phyloP scores from a whole-genome alignment of 2,888 invertebrate genomes.

The Endotricha flammealis region DNA sequence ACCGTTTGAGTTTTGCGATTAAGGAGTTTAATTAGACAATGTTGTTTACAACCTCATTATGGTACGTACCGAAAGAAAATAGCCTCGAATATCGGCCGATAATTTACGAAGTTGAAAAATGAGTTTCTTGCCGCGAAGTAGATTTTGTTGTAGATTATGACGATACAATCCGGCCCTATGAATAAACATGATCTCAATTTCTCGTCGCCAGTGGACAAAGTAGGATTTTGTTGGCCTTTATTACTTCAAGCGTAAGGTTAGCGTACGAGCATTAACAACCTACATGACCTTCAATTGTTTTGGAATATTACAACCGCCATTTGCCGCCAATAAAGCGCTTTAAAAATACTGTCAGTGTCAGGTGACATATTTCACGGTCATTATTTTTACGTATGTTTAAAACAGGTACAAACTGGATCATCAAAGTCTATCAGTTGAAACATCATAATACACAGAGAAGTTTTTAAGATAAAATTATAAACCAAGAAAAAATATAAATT shows the following conservation, averaged over 20 bases:
- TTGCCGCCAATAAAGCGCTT: conserved; percentile 23
- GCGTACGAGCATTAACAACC: conserved; percentile 16
- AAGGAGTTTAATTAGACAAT: conserved; percentile 77
- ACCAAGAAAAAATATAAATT: neutral
- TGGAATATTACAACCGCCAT: conserved; percentile 32
- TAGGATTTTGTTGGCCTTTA: conserved; percentile 26
- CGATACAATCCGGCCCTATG: conserved; percentile 49
- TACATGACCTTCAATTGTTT: conserved; percentile 46
- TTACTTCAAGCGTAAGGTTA: conserved; percentile 24
- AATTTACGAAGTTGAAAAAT: conserved; percentile 74
- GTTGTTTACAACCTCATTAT: conserved; percentile 78
- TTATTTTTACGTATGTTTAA: too few relatives aligned
- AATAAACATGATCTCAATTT: conserved; percentile 54
- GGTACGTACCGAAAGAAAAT: conserved; percentile 56
- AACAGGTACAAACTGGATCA: too few relatives aligned
- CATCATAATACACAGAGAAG: too few relatives aligned
- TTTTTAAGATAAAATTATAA: too few relatives aligned
- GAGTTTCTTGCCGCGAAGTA: conserved; percentile 56
- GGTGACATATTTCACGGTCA: conserved; percentile 8
- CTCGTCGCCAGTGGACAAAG: conserved; percentile 17
- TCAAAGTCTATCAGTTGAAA: too few relatives aligned
- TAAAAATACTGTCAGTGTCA: conserved; percentile 14
- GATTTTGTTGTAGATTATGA: conserved; percentile 53
- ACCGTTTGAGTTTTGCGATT: conserved; percentile 78
- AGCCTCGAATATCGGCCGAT: conserved; percentile 68